phyloP scores from a whole-genome alignment of 2,797 vertebrate genomes.

The Columba guinea region DNA sequence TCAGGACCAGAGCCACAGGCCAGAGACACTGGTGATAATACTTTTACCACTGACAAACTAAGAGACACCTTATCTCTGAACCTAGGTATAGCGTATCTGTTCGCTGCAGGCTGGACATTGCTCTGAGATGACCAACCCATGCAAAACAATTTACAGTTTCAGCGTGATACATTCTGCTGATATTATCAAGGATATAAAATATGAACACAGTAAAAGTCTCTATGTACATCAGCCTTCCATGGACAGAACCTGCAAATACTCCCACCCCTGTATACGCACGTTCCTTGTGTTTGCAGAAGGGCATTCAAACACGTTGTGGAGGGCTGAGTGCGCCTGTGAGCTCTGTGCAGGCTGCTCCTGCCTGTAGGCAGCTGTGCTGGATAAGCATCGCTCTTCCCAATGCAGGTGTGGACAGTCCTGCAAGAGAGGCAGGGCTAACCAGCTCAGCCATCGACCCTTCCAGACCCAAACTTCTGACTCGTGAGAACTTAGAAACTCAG shows the following conservation, averaged over 20 bases:
- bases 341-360: not conserved
- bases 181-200: not conserved
- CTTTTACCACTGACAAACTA: not conserved
- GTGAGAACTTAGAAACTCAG: not conserved
- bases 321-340: not conserved
- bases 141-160: constrained; percentile 25
- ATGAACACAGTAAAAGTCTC: not conserved
- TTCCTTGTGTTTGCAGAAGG: not conserved
- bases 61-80: not conserved
- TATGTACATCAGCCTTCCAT: not conserved
- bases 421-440: not conserved
- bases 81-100: not conserved
- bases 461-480: not conserved
- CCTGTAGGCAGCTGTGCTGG: not conserved
- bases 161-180: not conserved
- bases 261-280: not conserved
- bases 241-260: not conserved
- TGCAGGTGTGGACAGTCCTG: not conserved
- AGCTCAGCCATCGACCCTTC: not conserved
- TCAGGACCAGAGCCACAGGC: not conserved
- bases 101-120: not conserved
- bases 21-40: not conserved
- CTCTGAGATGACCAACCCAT: constrained; percentile 46
- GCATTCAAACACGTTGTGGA: not conserved
- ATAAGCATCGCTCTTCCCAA: not conserved